A percentile compares a stretch with the other conserved stretches of the same genome.
Evolutionary conservation across 2,113 vertebrate genomes (phyloP).

Genomic region (Halcyon senegalensis): DNA sequence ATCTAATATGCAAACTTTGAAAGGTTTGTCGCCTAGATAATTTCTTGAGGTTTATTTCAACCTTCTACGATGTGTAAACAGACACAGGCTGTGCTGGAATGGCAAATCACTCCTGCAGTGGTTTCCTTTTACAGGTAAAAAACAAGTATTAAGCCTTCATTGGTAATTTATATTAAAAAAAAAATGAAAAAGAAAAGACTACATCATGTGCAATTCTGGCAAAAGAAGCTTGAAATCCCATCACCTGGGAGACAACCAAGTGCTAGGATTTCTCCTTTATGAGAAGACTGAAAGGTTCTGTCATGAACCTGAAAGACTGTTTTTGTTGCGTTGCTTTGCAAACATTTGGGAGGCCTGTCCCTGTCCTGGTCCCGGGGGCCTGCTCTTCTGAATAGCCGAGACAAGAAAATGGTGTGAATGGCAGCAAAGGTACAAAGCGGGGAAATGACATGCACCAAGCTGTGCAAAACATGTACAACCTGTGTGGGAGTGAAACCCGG

Average conservation of each 20-base stretch:
- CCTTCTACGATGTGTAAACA: not conserved
- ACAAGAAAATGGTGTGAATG: not conserved
- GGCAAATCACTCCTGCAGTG: not conserved
- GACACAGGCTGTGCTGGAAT: not conserved
- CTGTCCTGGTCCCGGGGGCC: not conserved
- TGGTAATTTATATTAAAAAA: not conserved
- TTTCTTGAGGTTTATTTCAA: not conserved
- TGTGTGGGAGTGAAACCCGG: not conserved
- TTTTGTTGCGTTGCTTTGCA: not conserved
- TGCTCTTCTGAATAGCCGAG: not conserved
- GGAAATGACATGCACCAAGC: not conserved
- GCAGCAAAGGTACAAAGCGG: not conserved
- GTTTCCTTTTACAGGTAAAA: not conserved
- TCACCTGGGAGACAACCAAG: slow-evolving; percentile 44
- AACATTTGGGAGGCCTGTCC: not conserved
- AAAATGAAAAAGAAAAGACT: not conserved
- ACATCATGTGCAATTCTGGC: not conserved
- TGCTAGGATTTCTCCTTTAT: not conserved
- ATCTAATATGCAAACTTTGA: not conserved
- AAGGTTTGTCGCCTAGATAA: not conserved
- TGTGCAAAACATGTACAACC: not conserved
- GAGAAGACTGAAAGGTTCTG: not conserved
- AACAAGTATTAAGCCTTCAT: not conserved
- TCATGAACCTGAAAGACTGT: not conserved
- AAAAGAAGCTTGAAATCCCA: slow-evolving; percentile 22